Base-by-base conservation (phyloP, 2,888 invertebrate genomes). In the Antitype chi region DNA sequence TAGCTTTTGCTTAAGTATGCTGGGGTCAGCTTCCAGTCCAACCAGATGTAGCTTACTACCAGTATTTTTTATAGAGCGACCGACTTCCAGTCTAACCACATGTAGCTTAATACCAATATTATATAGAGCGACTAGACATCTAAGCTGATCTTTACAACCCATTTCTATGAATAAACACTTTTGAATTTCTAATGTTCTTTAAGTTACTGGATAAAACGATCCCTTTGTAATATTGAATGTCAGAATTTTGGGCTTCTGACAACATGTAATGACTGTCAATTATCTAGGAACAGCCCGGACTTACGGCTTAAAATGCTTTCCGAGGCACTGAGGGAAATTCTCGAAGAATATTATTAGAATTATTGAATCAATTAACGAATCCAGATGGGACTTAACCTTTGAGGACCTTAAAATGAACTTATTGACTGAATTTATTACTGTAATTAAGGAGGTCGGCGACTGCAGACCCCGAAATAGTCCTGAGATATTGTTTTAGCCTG, bases 301-400 rank as follows among this genome's bases (percentile, higher is more conserved):
- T 7, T 23, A 23, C 23, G 32, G 13, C 23, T 62, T 13, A 32
- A 23, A 23, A 1, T 62, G 3, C 7, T 59, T 25, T 59, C 57
- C 15, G n/a, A n/a, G n/a, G 2, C n/a, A 57, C 7, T 2, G 6
- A 57, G n/a, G n/a, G 13, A 15, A 57, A 53, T 53, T 23, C 13
- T n/a, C n/a, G n/a, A 28, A 28, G 28, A 32, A 20, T 32, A 20
- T 20, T 28, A 60, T 20, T 60, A 28, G 11, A 62, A 62, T 43
- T 53, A 28, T 20, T 47, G 11, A 73, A 63, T 20, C 32, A 63
- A 43, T 73, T 47, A 28, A 55, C 28, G 70, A 70, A 71, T 5
- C 17, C 23, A 28, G 5, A 60, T 2, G 11, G 28, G 7, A 47
- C 13, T 9, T 43, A 32, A 6, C 43, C n/a, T 59, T 59, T 25